Conservation (phyloP, 2,797 vertebrate genomes). For the Anableps anableps region DNA sequence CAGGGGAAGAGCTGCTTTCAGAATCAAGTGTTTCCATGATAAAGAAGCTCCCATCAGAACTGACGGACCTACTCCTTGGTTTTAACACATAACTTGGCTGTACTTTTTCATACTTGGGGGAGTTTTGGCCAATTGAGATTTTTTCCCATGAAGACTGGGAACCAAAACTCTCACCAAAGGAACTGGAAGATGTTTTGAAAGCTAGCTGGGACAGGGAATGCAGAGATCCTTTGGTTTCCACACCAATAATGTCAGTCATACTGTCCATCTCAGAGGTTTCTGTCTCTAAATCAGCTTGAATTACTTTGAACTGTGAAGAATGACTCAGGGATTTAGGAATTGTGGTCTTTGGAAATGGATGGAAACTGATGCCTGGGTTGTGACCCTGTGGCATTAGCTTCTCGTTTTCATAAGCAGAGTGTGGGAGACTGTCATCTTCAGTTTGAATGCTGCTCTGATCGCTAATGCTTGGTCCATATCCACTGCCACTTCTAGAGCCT, state of each 20-base stretch:
- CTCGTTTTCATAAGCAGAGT: conserved; percentile 21
- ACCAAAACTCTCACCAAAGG: conserved; percentile 68
- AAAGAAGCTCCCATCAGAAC: conserved; percentile 49
- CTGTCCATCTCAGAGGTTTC: conserved; percentile 10
- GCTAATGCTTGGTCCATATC: neutral
- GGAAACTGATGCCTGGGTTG: conserved; percentile 12
- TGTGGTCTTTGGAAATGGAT: neutral
- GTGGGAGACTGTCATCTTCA: neutral
- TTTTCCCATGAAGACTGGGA: conserved; percentile 83
- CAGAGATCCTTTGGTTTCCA: neutral
- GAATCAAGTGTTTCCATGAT: conserved; percentile 46
- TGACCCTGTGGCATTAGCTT: neutral
- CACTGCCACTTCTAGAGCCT: conserved; percentile 26
- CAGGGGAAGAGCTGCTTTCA: conserved; percentile 17
- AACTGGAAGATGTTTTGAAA: conserved; percentile 40
- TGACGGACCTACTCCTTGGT: conserved; percentile 43
- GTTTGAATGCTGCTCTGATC: conserved; percentile 37
- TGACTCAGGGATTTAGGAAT: conserved; percentile 15
- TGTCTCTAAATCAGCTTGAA: conserved; percentile 60
- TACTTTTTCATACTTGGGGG: conserved; percentile 46
- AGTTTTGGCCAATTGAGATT: conserved; percentile 65
- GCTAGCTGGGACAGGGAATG: conserved; percentile 50
- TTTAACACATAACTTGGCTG: conserved; percentile 16
- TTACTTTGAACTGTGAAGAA: conserved; percentile 41
- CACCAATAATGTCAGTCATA: neutral